Base-by-base conservation (phyloP, 1,140 invertebrate genomes). In the Apis laboriosa region DNA sequence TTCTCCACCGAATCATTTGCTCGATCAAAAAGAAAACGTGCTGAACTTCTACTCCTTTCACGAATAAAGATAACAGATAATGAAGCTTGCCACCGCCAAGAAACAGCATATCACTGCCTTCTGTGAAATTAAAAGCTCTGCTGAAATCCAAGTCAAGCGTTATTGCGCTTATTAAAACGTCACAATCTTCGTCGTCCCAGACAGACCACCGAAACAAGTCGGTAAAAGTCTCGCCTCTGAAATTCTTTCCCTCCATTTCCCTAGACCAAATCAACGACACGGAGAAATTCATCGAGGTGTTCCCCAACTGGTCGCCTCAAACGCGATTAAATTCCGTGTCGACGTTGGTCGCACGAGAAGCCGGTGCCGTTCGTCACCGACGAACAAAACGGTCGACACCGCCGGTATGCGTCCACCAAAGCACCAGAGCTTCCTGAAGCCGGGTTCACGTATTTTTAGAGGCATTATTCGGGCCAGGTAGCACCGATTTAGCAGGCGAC, bases 381-480 rank as follows among this genome's bases (percentile, higher is more conserved):
- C 60, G 78, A 66, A 72, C 53, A 43, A 63, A 79, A 72, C 24
- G 58, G 58, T 66, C 77, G 80, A 87, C 77, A 86, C 82, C 77
- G 71, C 76, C 80, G 84, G 81, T 68, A 86, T 84, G 77, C 73
- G 70, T 49, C n/a, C 74, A 43, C n/a, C 58, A 61, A 77, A 43
- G 58, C 60, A 63, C n/a, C 56, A 28, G 64, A 24, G 83, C 74
- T 58, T 78, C 76, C 81, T 81, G 80, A 81, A 88, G 80, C 24
- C 71, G 86, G 72, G 84, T 88, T 88, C 81, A 88, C 15, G 81
- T 91, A 91, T 89, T 90, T 91, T 90, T 90, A 89, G 89, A 64
- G 64, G 80, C 55, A 88, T 90, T 90, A 91, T 90, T 90, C 89
- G 89, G 90, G 87, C 86, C 90, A 91, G 89, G 86, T 91, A 85